phyloP scores from a whole-genome alignment of 2,888 invertebrate species.

The Volucella inanis region DNA sequence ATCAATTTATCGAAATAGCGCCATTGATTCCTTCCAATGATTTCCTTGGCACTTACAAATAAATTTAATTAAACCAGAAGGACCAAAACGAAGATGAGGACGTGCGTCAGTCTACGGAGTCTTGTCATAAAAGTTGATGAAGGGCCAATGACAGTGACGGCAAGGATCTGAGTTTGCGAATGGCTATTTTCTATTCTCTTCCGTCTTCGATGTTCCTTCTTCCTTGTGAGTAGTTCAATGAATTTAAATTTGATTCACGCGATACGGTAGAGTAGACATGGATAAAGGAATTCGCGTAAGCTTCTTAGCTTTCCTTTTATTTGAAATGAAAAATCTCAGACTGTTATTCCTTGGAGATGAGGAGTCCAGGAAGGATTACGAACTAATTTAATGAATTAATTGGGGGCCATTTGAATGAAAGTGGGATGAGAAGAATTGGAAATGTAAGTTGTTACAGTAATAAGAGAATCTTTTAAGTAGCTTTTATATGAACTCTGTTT shows the following conservation, averaged over 20 bases:
- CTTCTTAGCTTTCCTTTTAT: constrained; percentile 7
- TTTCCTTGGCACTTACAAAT: constrained; percentile 54
- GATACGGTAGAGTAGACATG: not conserved
- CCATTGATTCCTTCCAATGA: constrained; percentile 47
- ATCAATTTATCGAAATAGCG: constrained; percentile 67
- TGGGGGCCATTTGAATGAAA: too few species aligned
- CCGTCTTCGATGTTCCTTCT: too few species aligned
- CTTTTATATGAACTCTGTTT: too few species aligned
- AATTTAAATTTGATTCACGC: constrained; percentile 11
- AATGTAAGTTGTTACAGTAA: too few species aligned
- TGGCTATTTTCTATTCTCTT: not conserved
- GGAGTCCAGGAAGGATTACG: constrained; percentile 5
- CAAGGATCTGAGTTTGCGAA: not conserved
- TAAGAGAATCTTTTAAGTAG: too few species aligned
- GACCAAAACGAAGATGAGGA: constrained; percentile 5
- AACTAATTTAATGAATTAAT: constrained; percentile 3
- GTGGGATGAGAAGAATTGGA: too few species aligned
- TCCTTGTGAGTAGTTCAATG: constrained; percentile 9
- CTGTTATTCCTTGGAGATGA: not conserved
- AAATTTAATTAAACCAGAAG: constrained; percentile 48
- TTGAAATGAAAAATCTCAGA: not conserved
- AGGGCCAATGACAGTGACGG: not conserved
- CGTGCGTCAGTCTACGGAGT: not conserved
- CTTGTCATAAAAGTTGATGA: constrained; percentile 11
- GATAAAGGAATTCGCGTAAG: not conserved